Evolutionary conservation across 2,113 vertebrate genomes (phyloP).

Genomic region (Trogon melanurus): DNA sequence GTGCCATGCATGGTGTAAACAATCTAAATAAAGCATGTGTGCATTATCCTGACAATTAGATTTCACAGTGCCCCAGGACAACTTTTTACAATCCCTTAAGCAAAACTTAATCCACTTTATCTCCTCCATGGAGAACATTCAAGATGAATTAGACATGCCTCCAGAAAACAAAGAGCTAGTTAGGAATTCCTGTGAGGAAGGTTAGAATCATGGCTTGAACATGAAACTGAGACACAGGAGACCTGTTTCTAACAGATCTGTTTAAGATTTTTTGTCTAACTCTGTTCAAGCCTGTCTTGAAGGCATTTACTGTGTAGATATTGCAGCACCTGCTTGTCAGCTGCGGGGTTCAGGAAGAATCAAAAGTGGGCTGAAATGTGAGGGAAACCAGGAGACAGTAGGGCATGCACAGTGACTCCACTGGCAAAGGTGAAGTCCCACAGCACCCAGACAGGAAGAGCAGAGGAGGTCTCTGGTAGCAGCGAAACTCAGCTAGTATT

Average conservation of each 20-base stretch:
- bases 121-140: not conserved
- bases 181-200: conserved; percentile 18
- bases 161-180: conserved; percentile 21
- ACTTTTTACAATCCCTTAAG: conserved; percentile 28
- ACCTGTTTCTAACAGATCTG: not conserved
- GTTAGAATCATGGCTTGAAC: not conserved
- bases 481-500: not conserved
- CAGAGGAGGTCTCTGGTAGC: not conserved
- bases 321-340: not conserved
- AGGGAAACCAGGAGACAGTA: not conserved
- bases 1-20: conserved; percentile 13
- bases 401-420: not conserved
- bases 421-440: not conserved
- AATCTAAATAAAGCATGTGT: conserved; percentile 44
- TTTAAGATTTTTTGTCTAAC: not conserved
- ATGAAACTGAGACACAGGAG: not conserved
- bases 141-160: conserved; percentile 14
- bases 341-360: not conserved
- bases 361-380: not conserved
- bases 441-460: not conserved
- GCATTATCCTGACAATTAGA: conserved; percentile 23
- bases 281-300: not conserved
- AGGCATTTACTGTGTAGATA: not conserved
- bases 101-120: conserved; percentile 48
- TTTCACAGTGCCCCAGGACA: not conserved